Base-by-base conservation (phyloP, 2,888 invertebrate species). In the Dryobota labecula region DNA sequence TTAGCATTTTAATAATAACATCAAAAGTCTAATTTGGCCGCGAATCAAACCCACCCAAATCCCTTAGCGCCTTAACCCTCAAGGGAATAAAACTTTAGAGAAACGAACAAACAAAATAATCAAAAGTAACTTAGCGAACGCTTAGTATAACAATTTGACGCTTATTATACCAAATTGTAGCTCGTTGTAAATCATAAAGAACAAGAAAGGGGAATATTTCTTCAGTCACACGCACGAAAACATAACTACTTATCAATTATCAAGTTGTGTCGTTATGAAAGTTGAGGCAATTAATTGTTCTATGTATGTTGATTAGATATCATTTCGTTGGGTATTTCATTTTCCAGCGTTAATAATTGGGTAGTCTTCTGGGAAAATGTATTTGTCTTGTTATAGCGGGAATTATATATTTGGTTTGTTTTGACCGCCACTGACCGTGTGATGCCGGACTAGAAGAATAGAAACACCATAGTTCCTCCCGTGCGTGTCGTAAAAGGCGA, bases 201-300 rank as follows among this genome's bases (percentile, higher is more conserved):
- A 69, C 68, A 65, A 73, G 69, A 62, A 67, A 61, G 38, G 45
- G 63, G 33, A 56, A 63, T 45, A 57, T 71, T 78, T 64, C 61
- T 45, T 73, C 43, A 63, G 49, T 41, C 51, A 53, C 51, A 64
- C 56, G 51, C n/a, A 76, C 53, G 51, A 71, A 57, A 80, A 80
- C 80, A 64, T 38, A 24, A 75, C 79, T 76, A n/a, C n/a, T n/a
- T n/a, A 79, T 80, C 41, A 72, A 67, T 80, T 79, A 80, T 53
- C 13, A 80, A 79, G 65, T 80, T 78, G 8, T 15, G 65, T 60
- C 70, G 45, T 60, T 80, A 70, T 3, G 30, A 33, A 70, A 75
- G 62, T 75, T 75, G 15, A 0, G 1, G 76, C 24, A 66, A 75
- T 78, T 70, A 75, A 27, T 66, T 65, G 13, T 47, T 61, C 2